Base-by-base conservation (phyloP, 2,888 invertebrate genomes). In the Chymomyza procnemis region DNA sequence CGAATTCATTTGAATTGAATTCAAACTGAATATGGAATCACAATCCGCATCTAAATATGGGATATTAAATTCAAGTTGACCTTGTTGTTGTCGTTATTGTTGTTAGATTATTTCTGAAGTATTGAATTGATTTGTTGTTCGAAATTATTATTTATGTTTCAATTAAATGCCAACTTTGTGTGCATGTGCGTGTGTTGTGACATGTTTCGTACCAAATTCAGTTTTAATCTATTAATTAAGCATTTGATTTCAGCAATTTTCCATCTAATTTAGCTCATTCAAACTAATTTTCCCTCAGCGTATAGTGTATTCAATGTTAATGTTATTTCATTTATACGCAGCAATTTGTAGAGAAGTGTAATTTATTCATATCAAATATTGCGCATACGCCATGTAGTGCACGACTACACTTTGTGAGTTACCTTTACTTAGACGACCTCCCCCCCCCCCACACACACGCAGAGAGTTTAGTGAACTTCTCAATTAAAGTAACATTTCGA, bases 191-290 rank as follows among this genome's bases (percentile, higher is more conserved):
- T 30, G 48, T 47, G 55, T 8, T 8, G 48, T 21, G 47, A 19
- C 50, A 26, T 26, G 47, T 22, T 16, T 57, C 55, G 30, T 5
- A 61, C 56, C 50, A 48, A 48, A 58, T 84, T 84, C 67, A 64
- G 74, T 81, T 86, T 81, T 81, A 81, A 81, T 86, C 82, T 81
- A 86, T 86, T 86, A 79, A 86, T 81, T 86, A 81, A 72, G 82
- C 74, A 67, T 71, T 69, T 67, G 70, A 82, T 79, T 76, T 67
- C 58, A 68, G n/a, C 14, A 18, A 59, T 46, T 59, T 54, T n/a
- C 50, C 50, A 47, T 19, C 18, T n/a, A 50, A 41, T 48, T 18
- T n/a, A 14, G n/a, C 41, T 21, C 12, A 21, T 30, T 5, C 48
- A 19, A 6, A 9, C 34, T 41, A 12, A 41, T 41, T 12, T 41